Conservation (phyloP, 2,113 vertebrate genomes). For the Ornithorhynchus anatinus region DNA sequence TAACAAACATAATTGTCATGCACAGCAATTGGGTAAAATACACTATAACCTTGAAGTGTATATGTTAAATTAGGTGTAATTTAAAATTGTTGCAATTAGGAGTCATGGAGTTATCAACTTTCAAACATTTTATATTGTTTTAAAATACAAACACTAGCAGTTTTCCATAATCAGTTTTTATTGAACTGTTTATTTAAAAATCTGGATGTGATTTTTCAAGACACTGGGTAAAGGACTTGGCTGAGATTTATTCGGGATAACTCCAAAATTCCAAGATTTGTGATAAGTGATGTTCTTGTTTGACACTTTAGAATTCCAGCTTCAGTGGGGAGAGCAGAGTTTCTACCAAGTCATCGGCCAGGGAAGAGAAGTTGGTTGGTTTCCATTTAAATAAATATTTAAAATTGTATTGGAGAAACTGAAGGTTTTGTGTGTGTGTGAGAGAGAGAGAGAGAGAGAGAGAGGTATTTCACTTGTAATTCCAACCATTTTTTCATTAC, state of each 20-base stretch:
- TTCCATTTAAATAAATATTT: conserved; percentile 32
- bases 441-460: background rate
- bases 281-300: background rate
- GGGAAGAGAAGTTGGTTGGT: conserved; percentile 41
- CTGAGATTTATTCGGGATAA: no score
- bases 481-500: background rate
- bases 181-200: background rate
- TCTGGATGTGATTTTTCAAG: background rate
- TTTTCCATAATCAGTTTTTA: background rate
- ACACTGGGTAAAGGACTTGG: no score
- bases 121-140: no score
- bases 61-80: no score
- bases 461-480: background rate
- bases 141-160: no score
- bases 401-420: background rate
- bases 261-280: background rate
- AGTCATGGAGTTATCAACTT: no score
- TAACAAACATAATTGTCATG: no score
- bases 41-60: no score
- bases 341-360: background rate
- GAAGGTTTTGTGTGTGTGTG: background rate
- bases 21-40: no score
- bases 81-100: no score
- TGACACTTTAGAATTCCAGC: conserved; percentile 36
- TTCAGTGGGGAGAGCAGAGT: conserved; percentile 1